These are phyloP conservation scores for Prenolepis imparis DNA, from an alignment of 2,888 invertebrate species.

Conservation along the genomic window DNA sequence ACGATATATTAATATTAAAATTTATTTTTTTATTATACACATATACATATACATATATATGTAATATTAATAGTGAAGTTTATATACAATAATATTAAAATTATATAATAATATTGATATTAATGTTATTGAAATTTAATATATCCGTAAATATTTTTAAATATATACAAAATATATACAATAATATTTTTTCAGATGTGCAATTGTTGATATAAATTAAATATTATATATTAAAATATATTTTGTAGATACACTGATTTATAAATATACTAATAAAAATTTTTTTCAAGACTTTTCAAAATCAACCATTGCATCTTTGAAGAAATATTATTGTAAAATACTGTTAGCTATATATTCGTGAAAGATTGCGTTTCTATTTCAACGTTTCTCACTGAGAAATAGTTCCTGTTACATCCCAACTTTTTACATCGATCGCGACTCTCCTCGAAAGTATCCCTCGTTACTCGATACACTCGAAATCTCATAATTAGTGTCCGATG, in stretches of 20 bases:
- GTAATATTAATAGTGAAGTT: no score
- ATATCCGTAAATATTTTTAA: no score
- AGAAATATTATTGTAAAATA: not conserved
- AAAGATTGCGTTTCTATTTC: not conserved
- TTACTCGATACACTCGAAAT: slow-evolving; percentile 39
- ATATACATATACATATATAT: not conserved
- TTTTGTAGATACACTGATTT: not conserved
- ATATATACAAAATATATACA: no score
- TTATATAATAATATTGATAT: no score
- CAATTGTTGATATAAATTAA: no score
- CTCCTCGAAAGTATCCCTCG: slow-evolving; percentile 15
- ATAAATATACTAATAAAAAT: not conserved
- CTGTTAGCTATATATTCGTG: not conserved
- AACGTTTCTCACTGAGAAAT: not conserved
- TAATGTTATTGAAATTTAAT: no score
- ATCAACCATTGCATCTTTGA: not conserved
- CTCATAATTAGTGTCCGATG: slow-evolving; percentile 49
- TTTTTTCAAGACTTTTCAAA: not conserved
- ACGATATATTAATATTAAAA: not conserved
- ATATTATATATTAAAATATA: no score
- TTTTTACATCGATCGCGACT: slow-evolving; percentile 11
- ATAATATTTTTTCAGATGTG: no score
- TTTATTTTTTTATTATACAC: not conserved
- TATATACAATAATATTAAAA: no score
- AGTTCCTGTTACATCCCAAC: not conserved